phyloP scores from a whole-genome alignment of 1,140 invertebrate species.

The Diploscapter pachys region DNA sequence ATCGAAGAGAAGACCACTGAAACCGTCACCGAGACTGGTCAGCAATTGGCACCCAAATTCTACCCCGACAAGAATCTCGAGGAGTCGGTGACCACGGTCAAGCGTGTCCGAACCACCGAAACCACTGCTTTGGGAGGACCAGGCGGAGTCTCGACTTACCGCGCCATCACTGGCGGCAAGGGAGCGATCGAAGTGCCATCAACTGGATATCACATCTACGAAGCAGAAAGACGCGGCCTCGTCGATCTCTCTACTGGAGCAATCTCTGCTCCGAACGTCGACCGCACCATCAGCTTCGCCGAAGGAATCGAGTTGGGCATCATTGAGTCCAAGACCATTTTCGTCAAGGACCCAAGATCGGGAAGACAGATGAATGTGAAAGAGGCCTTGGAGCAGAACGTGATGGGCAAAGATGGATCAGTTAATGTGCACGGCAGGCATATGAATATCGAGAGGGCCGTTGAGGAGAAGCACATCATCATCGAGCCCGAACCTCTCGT shows the following conservation, averaged over 20 bases:
- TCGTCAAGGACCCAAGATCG: conserved; percentile 74
- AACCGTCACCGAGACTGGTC: conserved; percentile 67
- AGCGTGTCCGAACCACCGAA: conserved; percentile 53
- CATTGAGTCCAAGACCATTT: conserved; percentile 73
- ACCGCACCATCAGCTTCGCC: conserved; percentile 67
- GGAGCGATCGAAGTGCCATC: conserved; percentile 55
- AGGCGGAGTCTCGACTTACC: conserved; percentile 54
- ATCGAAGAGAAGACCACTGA: conserved; percentile 68
- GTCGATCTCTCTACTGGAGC: conserved; percentile 73
- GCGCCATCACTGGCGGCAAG: conserved; percentile 57
- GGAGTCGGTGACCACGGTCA: conserved; percentile 55
- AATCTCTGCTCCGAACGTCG: conserved; percentile 65
- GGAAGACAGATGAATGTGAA: conserved; percentile 75
- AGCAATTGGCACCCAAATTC: conserved; percentile 60
- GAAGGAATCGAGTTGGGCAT: conserved; percentile 74
- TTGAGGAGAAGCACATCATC: conserved; percentile 71
- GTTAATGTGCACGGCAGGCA: conserved; percentile 67
- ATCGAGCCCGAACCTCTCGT: conserved; percentile 54
- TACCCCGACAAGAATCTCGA: conserved; percentile 51
- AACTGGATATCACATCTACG: conserved; percentile 66
- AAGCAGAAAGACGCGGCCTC: conserved; percentile 75
- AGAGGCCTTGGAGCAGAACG: conserved; percentile 77
- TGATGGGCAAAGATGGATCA: conserved; percentile 77
- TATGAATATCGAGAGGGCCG: conserved; percentile 72
- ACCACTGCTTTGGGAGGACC: conserved; percentile 57